A percentile compares a stretch with the other conserved stretches of the same genome.
Evolutionary conservation across 2,888 invertebrate species (phyloP).

Genomic region (Macrosiphum euphorbiae): DNA sequence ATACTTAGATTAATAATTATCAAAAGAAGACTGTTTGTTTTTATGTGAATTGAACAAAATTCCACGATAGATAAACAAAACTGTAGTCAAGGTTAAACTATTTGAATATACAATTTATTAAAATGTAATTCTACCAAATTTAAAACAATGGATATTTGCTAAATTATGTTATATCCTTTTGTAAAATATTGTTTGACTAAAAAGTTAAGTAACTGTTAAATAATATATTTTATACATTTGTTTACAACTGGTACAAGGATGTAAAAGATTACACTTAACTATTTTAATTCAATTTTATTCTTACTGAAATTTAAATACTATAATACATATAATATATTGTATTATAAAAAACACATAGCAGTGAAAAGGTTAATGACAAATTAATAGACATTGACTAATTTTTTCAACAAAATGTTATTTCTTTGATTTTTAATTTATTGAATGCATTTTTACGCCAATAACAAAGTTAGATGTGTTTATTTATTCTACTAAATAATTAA

Average conservation of each 20-base stretch:
- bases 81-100: background rate
- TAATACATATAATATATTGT: background rate
- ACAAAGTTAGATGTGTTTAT: background rate
- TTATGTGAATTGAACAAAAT: background rate
- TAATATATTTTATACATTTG: background rate
- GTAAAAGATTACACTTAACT: background rate
- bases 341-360: background rate
- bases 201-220: background rate
- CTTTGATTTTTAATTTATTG: background rate
- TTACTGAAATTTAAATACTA: background rate
- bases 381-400: background rate
- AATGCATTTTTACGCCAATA: background rate
- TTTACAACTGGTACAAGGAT: background rate
- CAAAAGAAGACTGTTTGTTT: background rate
- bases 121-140: background rate
- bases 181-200: background rate
- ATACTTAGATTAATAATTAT: background rate
- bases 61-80: background rate
- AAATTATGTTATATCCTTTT: background rate
- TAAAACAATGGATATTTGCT: background rate
- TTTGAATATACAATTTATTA: background rate
- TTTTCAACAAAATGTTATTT: slow-evolving; percentile 39
- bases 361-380: background rate
- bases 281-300: background rate
- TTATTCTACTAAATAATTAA: background rate